Base-by-base conservation (phyloP, 2,888 invertebrate genomes). In the Phoenoteleia sp. region DNA sequence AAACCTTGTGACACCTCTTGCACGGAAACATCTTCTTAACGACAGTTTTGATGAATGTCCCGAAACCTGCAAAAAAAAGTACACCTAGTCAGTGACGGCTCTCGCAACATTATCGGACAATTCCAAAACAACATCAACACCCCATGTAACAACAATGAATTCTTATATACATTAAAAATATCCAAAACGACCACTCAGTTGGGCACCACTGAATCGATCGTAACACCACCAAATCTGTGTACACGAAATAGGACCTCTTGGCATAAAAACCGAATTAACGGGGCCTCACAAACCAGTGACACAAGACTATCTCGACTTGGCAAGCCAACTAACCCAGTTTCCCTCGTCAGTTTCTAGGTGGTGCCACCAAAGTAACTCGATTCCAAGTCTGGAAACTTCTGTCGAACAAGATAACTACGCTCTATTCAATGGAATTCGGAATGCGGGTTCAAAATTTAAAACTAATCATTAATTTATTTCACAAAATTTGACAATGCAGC, bases 1-100 rank as follows among this genome's bases (percentile, higher is more conserved):
- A 96, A 83, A 94, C 94, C 93, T 95, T 95, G 88, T 94, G 94
- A 88, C 96, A 96, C 60, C 94, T 94, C 81, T 92, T 92, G 90
- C 95, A 95, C 0, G 87, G 88, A 49, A 87, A 91, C 52, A 64
- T 79, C 77, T 84, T 86, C 72, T 85, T 84, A 66, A 81, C 66
- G 4, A 72, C 23, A 0, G 76, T 42, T 54, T 71, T 80, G n/a
- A 67, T 21, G 67, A 72, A 85, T 0, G 72, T 17, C 2, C 79
- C 80, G 21, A 17, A 85, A 67, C 80, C 85, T 86, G 85, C 13
- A 86, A 86, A 62, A 29, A 79, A 60, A 79, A 81, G 33, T 29
- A 79, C 72, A 77, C 17, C 6, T 21, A 58, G 58, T 80, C 84
- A 86, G 76, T 79, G 6, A 52, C 5, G 36, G 17, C 11, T 49